Conservation (phyloP, 2,888 invertebrate species). For the Lithophane semibrunnea region DNA sequence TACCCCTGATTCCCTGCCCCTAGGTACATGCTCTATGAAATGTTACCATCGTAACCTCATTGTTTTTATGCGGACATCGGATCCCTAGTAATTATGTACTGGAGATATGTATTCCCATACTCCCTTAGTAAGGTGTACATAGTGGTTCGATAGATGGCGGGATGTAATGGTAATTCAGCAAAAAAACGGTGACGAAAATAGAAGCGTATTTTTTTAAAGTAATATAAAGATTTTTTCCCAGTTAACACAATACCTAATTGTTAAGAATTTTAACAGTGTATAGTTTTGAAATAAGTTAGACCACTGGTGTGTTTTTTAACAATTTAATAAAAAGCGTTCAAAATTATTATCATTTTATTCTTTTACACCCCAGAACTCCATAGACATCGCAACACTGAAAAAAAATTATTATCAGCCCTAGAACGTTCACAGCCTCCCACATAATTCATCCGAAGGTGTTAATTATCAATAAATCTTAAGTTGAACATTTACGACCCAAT, state of each 20-base stretch:
- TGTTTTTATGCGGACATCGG: conserved; percentile 62
- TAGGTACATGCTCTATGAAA: conserved; percentile 37
- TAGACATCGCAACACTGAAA: conserved; percentile 1
- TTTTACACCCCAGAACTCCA: too few species aligned
- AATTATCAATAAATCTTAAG: conserved; percentile 59
- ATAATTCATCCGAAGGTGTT: conserved; percentile 53
- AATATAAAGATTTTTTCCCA: too few species aligned
- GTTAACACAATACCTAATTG: too few species aligned
- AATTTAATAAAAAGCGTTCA: not conserved
- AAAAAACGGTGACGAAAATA: not conserved
- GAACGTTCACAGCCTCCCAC: conserved; percentile 12
- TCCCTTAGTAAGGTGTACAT: conserved; percentile 51
- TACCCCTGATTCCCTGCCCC: conserved; percentile 36
- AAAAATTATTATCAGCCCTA: conserved; percentile 22
- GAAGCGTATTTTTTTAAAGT: not conserved
- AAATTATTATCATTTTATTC: too few species aligned
- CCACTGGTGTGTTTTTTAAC: not conserved
- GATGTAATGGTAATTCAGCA: not conserved
- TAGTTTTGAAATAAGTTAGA: not conserved
- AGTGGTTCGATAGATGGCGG: conserved; percentile 13
- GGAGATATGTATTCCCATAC: conserved; percentile 64
- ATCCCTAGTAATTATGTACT: conserved; percentile 65
- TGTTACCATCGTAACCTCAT: conserved; percentile 48
- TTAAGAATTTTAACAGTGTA: not conserved
- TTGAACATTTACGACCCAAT: conserved; percentile 58